These are phyloP conservation scores for Apamea sordens DNA, from an alignment of 2,888 invertebrate genomes.

Conservation along the genomic window DNA sequence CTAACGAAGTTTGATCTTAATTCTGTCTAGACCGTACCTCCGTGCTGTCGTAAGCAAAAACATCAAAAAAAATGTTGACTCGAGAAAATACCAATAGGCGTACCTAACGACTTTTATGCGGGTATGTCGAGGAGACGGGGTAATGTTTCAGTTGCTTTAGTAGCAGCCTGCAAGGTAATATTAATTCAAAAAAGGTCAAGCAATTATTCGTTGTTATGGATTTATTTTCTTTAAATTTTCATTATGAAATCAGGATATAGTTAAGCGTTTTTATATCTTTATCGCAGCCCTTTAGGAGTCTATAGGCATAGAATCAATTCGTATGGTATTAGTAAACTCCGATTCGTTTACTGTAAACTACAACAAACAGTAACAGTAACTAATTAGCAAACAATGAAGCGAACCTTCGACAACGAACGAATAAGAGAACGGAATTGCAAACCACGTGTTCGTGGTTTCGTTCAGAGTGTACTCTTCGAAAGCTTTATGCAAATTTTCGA, in stretches of 20 bases:
- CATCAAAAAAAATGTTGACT: conserved; percentile 18
- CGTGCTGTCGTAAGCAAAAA: conserved; percentile 21
- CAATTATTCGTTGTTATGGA: too few species aligned
- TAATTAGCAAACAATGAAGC: background rate
- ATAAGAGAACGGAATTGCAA: background rate
- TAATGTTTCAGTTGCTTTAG: background rate
- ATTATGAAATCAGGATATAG: background rate
- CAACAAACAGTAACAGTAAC: background rate
- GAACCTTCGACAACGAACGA: too few species aligned
- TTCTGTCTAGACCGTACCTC: conserved; percentile 10
- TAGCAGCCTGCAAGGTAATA: background rate
- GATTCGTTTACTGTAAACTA: too few species aligned
- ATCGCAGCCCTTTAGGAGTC: background rate
- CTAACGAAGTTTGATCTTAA: too few species aligned
- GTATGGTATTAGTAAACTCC: too few species aligned
- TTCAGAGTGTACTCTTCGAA: background rate
- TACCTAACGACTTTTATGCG: background rate
- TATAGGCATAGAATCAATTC: background rate
- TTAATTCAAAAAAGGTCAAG: background rate
- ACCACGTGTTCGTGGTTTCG: background rate
- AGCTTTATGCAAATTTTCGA: background rate
- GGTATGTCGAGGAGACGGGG: background rate
- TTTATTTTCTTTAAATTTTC: background rate
- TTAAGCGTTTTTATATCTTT: background rate
- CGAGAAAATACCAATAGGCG: conserved; percentile 19